Percentiles rank a stretch among this genome's conserved stretches.
Conservation (phyloP, 2,797 vertebrate genomes). For the Tiaroga cobitis region DNA sequence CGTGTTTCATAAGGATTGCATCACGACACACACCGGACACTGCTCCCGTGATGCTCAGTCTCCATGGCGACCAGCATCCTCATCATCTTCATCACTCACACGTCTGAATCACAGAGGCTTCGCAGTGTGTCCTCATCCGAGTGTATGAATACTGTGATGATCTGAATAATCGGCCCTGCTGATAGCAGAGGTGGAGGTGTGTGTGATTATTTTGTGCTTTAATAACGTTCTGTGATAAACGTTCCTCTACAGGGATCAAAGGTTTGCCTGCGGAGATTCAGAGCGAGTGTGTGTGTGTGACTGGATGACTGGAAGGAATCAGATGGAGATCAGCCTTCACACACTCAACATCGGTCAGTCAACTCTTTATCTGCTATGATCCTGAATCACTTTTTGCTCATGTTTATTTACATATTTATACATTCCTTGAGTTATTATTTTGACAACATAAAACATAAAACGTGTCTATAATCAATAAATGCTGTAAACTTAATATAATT, state of each 20-base stretch:
- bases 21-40: conserved; percentile 55
- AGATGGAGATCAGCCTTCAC: conserved; percentile 65
- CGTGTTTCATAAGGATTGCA: conserved; percentile 61
- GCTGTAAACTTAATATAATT: too few species aligned
- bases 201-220: background rate
- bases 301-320: conserved; percentile 34
- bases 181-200: conserved; percentile 9
- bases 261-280: conserved; percentile 58
- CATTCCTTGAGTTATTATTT: background rate
- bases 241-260: conserved; percentile 61
- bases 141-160: too few species aligned
- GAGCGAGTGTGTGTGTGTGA: background rate
- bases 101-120: too few species aligned
- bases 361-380: background rate
- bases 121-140: too few species aligned
- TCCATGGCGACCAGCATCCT: conserved; percentile 54
- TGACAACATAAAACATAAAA: background rate
- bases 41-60: conserved; percentile 49
- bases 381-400: too few species aligned
- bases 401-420: background rate
- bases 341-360: conserved; percentile 61
- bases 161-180: too few species aligned
- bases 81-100: too few species aligned
- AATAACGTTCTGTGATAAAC: conserved; percentile 51
- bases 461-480: background rate